Evolutionary conservation across 1,140 invertebrate species (phyloP), one percentile per base, ranked within the genome.

Genomic region (Chironomus tepperi): DNA sequence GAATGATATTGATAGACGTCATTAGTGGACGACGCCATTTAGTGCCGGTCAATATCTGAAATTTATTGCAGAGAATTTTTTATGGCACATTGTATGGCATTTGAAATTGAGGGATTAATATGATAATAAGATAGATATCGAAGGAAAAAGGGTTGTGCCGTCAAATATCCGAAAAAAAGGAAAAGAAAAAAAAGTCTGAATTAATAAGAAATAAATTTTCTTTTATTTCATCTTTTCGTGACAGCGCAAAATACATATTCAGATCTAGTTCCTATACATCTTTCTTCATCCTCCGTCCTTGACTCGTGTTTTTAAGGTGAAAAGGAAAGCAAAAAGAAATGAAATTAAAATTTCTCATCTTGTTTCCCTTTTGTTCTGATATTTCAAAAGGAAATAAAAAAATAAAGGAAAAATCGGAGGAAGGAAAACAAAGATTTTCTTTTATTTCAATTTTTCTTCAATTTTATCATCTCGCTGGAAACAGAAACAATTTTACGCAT

Each of bases 401-500:
- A 1, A 47, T 47, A 47, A 47, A 12, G 9, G 47, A 57, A n/a
- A 57, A 57, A n/a, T 57, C 15, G 47, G 47, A n/a, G 47, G 10
- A 57, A 57, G 47, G n/a, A 57, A 57, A 34, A 34, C 24, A 34
- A 34, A 34, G 24, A 34, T 34, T 34, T 34, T 34, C 24, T 34
- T 34, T 34, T 34, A 34, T 34, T 34, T 34, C 24, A 34, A 34
- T 34, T 34, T 34, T 34, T 34, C 24, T 70, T 70, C 16, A 19
- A 19, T 70, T 70, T 70, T 70, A 70, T 70, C 65, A 70, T 70
- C 16, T 70, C 65, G 16, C 18, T 70, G 18, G 65, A 70, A 70
- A 70, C 65, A 70, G 65, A 70, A 70, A 70, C 65, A 18, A 70
- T 70, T 70, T 70, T 21, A 70, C 65, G 65, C 65, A 70, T 70